Percentiles rank a stretch among this genome's conserved stretches.
These are phyloP conservation scores for Tupaia chinensis DNA, from an alignment of 2,113 vertebrate genomes.

Conservation along the genomic window DNA sequence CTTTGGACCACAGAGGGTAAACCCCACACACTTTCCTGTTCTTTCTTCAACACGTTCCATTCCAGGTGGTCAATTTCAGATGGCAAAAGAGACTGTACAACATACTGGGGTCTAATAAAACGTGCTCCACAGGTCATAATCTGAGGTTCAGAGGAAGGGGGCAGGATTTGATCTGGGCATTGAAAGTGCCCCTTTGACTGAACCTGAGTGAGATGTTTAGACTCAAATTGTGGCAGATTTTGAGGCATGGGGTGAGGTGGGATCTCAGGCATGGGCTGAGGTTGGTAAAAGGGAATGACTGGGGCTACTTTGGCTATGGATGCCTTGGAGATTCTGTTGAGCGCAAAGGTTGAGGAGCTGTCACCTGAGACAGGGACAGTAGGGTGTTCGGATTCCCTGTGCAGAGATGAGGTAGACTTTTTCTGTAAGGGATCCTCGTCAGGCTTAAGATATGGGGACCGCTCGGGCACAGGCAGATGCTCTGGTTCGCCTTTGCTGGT, in stretches of 20 bases:
- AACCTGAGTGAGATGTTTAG: not conserved
- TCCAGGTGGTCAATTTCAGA: conserved; percentile 24
- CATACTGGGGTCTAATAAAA: not conserved
- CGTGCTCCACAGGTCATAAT: not conserved
- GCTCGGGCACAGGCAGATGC: not conserved
- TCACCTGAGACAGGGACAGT: not conserved
- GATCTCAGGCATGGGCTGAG: not conserved
- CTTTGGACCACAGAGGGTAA: not conserved
- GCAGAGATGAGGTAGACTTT: not conserved
- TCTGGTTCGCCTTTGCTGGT: not conserved
- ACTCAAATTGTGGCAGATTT: not conserved
- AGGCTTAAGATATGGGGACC: not conserved
- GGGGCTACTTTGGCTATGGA: not conserved
- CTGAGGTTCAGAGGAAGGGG: not conserved
- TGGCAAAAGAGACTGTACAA: not conserved
- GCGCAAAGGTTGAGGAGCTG: not conserved
- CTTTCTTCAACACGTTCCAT: conserved; percentile 24
- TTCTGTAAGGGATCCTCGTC: not conserved
- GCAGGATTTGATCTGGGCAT: not conserved
- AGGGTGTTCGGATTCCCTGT: not conserved
- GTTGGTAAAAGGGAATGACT: not conserved
- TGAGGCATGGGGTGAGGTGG: not conserved
- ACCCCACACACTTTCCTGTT: not conserved
- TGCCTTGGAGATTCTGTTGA: not conserved
- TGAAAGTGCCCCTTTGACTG: not conserved